Conservation (phyloP, 1,140 invertebrate genomes). For the Polypedilum vanderplanki region DNA sequence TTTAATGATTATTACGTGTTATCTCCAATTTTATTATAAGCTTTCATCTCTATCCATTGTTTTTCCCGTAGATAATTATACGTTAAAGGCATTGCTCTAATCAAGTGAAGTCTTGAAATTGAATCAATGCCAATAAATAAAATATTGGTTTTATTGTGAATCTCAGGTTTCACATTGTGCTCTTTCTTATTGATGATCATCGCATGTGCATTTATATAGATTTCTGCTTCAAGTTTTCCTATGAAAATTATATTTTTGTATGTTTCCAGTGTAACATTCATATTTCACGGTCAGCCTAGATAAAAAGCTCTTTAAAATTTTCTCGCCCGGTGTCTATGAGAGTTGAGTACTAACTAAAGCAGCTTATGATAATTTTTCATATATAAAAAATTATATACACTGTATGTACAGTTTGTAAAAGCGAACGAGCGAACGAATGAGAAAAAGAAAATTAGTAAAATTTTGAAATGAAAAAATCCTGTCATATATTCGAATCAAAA, state of each 20-base stretch:
- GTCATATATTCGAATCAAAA: too few species aligned
- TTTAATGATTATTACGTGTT: constrained; percentile 49
- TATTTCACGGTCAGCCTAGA: too few species aligned
- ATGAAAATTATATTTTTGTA: background rate
- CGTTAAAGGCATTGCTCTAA: constrained; percentile 57
- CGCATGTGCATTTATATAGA: constrained; percentile 41
- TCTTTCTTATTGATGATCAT: constrained; percentile 35
- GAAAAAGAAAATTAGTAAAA: too few species aligned
- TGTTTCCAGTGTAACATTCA: background rate
- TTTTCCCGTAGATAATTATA: constrained; percentile 44
- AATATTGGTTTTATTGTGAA: constrained; percentile 41
- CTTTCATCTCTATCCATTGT: background rate
- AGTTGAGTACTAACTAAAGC: too few species aligned
- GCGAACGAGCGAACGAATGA: too few species aligned
- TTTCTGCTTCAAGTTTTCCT: constrained; percentile 31
- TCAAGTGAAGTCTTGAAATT: constrained; percentile 57
- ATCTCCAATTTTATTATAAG: constrained; percentile 49
- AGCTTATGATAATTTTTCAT: too few species aligned
- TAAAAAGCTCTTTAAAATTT: too few species aligned
- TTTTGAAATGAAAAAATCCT: too few species aligned
- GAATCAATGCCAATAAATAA: constrained; percentile 61
- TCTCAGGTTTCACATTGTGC: constrained; percentile 33
- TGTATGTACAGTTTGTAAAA: too few species aligned
- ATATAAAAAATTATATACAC: too few species aligned
- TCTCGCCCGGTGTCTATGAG: too few species aligned